Percentiles rank a stretch among this genome's conserved stretches.
phyloP scores from a whole-genome alignment of 2,113 vertebrate genomes.

The Zosterops lateralis region DNA sequence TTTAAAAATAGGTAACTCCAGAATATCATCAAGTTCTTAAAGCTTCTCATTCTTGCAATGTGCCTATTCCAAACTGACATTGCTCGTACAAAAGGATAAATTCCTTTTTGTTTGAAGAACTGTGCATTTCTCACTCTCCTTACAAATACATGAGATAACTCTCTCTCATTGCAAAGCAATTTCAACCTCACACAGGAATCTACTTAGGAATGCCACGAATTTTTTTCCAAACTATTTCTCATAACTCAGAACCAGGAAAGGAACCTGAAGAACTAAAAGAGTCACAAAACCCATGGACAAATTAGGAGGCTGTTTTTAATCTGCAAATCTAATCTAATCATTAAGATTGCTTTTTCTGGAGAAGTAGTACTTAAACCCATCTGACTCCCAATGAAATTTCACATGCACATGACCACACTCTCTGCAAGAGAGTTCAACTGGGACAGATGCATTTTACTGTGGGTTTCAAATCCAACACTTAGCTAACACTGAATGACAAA shows the following conservation, averaged over 20 bases:
- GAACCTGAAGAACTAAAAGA: not conserved
- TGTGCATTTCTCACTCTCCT: not conserved
- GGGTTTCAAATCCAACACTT: not conserved
- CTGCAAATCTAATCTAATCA: not conserved
- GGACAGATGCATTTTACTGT: not conserved
- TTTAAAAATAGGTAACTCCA: conserved; percentile 15
- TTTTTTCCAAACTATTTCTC: not conserved
- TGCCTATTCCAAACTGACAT: not conserved
- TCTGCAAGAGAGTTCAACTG: not conserved
- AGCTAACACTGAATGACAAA: not conserved
- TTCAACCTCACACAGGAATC: not conserved
- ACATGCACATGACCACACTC: not conserved
- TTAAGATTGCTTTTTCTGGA: not conserved
- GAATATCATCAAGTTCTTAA: not conserved
- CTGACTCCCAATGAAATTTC: not conserved
- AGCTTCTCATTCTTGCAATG: not conserved
- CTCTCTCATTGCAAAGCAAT: not conserved
- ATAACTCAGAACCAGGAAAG: not conserved
- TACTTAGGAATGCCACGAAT: not conserved
- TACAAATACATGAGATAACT: not conserved
- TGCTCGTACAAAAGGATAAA: not conserved
- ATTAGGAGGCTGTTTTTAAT: not conserved
- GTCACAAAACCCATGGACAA: not conserved
- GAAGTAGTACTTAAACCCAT: not conserved
- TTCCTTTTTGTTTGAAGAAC: not conserved